Evolutionary conservation across 2,797 vertebrate genomes (phyloP).

Genomic region (Clamator glandarius): DNA sequence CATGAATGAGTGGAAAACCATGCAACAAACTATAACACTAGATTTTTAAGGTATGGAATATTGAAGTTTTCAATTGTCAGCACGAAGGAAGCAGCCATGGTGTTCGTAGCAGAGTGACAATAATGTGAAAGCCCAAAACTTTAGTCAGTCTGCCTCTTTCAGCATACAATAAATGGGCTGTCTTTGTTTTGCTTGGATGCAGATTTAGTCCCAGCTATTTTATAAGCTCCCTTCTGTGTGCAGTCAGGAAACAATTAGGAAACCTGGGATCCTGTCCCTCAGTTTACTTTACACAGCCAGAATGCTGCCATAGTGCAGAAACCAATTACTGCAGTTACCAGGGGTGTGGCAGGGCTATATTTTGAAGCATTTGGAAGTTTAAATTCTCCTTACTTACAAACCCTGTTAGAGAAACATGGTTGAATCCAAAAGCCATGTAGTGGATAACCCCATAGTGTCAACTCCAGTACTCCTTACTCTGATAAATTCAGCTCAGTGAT

Average conservation of each 20-base stretch:
- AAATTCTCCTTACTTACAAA: background rate
- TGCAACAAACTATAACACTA: slow-evolving; percentile 54
- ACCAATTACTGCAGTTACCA: background rate
- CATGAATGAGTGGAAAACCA: slow-evolving; percentile 71
- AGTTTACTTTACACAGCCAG: background rate
- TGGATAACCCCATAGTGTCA: fast-evolving
- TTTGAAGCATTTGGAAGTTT: background rate
- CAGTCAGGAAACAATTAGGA: slow-evolving; percentile 34
- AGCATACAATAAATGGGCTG: background rate
- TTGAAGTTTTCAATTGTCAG: slow-evolving; percentile 58
- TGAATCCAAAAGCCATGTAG: background rate
- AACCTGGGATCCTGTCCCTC: background rate
- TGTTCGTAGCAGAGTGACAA: slow-evolving; percentile 20
- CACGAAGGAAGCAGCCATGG: slow-evolving; percentile 51
- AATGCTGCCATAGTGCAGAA: background rate
- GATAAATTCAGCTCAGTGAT: background rate
- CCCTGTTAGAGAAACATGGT: background rate
- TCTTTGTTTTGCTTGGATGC: slow-evolving; percentile 55
- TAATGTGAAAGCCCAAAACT: slow-evolving; percentile 44
- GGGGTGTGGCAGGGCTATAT: background rate
- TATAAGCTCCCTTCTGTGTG: background rate
- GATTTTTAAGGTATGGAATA: slow-evolving; percentile 74
- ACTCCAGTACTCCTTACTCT: background rate
- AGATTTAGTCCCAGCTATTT: slow-evolving; percentile 52
- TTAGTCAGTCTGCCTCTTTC: slow-evolving; percentile 50